These are phyloP conservation scores for Macrotis lagotis DNA, from an alignment of 2,113 vertebrate species.

Conservation along the genomic window DNA sequence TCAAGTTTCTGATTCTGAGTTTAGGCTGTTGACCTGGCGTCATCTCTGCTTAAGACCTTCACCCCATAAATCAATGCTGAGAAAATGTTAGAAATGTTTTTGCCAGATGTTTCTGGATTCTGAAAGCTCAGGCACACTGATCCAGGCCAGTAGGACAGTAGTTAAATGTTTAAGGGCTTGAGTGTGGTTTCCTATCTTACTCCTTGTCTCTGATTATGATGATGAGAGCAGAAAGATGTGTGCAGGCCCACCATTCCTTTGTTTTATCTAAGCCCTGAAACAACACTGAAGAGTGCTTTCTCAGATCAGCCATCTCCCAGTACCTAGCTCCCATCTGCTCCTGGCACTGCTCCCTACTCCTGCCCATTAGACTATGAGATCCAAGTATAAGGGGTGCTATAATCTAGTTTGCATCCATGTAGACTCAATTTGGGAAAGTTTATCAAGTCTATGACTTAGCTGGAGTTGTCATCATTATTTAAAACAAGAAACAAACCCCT, in stretches of 20 bases:
- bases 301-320: not conserved
- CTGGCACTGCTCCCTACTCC: not conserved
- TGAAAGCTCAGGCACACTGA: not conserved
- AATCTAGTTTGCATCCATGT: not conserved
- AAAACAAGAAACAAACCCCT: not conserved
- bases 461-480: not conserved
- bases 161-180: not conserved
- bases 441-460: not conserved
- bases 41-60: not conserved
- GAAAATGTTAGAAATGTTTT: not conserved
- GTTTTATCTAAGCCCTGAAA: not conserved
- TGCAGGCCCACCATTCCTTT: not conserved
- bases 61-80: not conserved
- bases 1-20: not conserved
- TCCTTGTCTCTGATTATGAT: not conserved
- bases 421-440: not conserved
- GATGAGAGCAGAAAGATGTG: not conserved
- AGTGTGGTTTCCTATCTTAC: not conserved
- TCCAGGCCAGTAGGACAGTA: not conserved
- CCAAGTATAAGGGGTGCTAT: not conserved
- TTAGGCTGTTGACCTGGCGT: not conserved
- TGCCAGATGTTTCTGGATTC: not conserved
- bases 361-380: not conserved
- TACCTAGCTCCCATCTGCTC: not conserved
- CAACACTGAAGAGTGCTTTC: not conserved